Evolutionary conservation across 2,797 vertebrate species (phyloP).

Genomic region (Sebastes taczanowskii): DNA sequence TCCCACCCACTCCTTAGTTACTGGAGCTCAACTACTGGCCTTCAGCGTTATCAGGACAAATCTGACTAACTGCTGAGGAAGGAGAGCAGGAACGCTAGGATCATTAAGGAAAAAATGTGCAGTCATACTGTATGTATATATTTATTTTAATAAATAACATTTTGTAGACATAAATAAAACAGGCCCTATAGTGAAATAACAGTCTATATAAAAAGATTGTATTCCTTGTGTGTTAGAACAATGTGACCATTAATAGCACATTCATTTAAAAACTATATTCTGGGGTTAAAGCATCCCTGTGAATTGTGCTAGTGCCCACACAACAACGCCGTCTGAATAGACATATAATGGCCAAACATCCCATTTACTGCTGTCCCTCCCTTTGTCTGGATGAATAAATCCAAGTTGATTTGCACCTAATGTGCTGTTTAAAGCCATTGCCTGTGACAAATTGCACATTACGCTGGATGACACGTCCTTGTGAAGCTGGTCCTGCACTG

Average conservation of each 20-base stretch:
- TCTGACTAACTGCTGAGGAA: neutral
- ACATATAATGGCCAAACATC: conserved; percentile 58
- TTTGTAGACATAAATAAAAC: conserved; percentile 16
- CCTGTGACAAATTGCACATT: conserved; percentile 65
- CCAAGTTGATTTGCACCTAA: conserved; percentile 62
- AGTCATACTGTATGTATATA: no score
- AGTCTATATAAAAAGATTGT: neutral
- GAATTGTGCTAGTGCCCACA: conserved; percentile 27
- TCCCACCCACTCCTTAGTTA: conserved; percentile 31
- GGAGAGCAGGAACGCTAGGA: neutral
- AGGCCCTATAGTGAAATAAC: neutral
- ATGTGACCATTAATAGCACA: neutral
- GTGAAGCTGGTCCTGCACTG: conserved; percentile 34
- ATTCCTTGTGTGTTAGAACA: neutral
- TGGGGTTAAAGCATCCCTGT: conserved; percentile 3
- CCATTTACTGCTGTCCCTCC: conserved; percentile 28
- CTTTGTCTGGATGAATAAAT: conserved; percentile 67
- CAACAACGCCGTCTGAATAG: conserved; percentile 20
- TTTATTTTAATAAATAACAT: neutral
- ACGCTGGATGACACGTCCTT: conserved; percentile 55
- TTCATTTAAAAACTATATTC: conserved; percentile 26
- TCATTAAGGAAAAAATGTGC: neutral
- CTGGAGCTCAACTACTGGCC: conserved; percentile 17
- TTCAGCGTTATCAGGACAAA: neutral
- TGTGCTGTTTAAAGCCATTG: conserved; percentile 59